Conservation (phyloP, 2,888 invertebrate species). For the Orthosia gracilis region DNA sequence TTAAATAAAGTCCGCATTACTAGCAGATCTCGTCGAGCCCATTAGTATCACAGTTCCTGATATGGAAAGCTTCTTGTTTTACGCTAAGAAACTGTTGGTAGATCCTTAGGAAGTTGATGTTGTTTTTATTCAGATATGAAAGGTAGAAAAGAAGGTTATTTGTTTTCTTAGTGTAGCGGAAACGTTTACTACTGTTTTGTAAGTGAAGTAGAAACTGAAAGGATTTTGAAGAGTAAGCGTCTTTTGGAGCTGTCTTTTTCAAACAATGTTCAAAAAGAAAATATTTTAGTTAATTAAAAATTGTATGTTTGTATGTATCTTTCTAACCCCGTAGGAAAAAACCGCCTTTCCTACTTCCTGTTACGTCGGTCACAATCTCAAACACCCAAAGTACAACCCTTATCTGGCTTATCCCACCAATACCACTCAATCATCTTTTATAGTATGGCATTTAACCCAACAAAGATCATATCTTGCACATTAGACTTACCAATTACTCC, state of each 20-base stretch:
- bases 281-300: too few relatives aligned
- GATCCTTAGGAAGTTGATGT: background rate
- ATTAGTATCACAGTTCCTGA: constrained; percentile 38
- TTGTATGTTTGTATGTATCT: too few relatives aligned
- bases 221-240: background rate
- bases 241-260: background rate
- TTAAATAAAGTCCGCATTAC: constrained; percentile 32
- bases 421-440: background rate
- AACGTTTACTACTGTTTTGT: background rate
- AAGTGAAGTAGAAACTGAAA: background rate
- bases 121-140: background rate
- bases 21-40: constrained; percentile 9
- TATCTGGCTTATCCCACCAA: background rate
- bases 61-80: constrained; percentile 36
- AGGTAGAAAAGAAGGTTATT: too few relatives aligned
- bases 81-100: background rate
- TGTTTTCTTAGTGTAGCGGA: too few relatives aligned
- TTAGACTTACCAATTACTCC: constrained; percentile 57
- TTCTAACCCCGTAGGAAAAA: too few relatives aligned
- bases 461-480: constrained; percentile 18
- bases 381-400: too few relatives aligned
- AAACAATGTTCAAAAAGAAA: too few relatives aligned
- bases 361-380: background rate
- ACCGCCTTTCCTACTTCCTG: background rate
- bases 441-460: background rate